Percentiles rank a stretch among this genome's conserved stretches.
Evolutionary conservation across 2,888 invertebrate species (phyloP).

Genomic region (Eilema griseolum): DNA sequence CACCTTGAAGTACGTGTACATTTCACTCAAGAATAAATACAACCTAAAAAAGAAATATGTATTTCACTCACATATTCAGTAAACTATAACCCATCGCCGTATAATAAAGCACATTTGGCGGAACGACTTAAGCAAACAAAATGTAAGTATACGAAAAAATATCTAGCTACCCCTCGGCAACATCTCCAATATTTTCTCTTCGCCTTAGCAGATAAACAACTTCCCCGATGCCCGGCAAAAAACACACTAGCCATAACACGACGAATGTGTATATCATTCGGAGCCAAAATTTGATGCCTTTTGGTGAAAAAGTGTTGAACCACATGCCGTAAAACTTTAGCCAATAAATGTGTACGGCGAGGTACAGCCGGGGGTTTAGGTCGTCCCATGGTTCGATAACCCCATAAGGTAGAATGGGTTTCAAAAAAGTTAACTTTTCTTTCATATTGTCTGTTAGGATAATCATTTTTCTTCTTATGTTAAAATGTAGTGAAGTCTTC

Average conservation of each 20-base stretch:
- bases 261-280: slow-evolving; percentile 69
- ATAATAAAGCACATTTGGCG: slow-evolving; percentile 51
- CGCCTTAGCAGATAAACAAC: slow-evolving; percentile 90
- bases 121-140: slow-evolving; percentile 46
- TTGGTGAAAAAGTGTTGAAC: slow-evolving; percentile 73
- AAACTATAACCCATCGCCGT: slow-evolving; percentile 33
- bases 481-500: slow-evolving; percentile 55
- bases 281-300: slow-evolving; percentile 70
- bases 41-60: slow-evolving; percentile 66
- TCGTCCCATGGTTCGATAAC: slow-evolving; percentile 77
- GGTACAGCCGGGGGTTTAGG: slow-evolving; percentile 77
- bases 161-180: slow-evolving; percentile 81
- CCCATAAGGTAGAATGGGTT: slow-evolving; percentile 73
- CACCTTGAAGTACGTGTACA: slow-evolving; percentile 83
- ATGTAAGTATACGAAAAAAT: slow-evolving; percentile 49
- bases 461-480: slow-evolving; percentile 60
- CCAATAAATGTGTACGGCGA: slow-evolving; percentile 82
- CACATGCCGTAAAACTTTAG: slow-evolving; percentile 84
- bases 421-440: slow-evolving; percentile 60
- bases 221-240: slow-evolving; percentile 86
- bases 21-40: slow-evolving; percentile 83
- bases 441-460: slow-evolving; percentile 62
- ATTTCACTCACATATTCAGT: slow-evolving; percentile 28
- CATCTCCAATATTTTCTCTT: slow-evolving; percentile 88
- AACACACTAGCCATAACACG: slow-evolving; percentile 81